phyloP scores from a whole-genome alignment of 1,140 invertebrate species.

The Bombus waltoni region DNA sequence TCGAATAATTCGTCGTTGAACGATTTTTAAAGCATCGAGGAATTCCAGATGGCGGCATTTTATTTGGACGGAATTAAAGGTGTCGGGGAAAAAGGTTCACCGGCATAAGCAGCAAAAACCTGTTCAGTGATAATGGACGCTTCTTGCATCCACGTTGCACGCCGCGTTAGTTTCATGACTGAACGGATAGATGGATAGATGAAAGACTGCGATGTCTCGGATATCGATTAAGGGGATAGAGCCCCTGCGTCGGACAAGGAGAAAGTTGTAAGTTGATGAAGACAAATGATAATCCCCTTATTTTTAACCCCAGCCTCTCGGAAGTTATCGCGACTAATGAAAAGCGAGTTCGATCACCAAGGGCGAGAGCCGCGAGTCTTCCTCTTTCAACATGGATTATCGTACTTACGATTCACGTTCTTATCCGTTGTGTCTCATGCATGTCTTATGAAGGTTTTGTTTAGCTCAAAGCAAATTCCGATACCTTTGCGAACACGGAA shows the following conservation, averaged over 20 bases:
- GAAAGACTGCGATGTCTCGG: slow-evolving; percentile 47
- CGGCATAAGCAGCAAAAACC: slow-evolving; percentile 32
- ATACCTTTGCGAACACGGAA: slow-evolving; percentile 56
- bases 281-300: slow-evolving; percentile 63
- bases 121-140: slow-evolving; percentile 57
- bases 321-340: neutral
- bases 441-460: slow-evolving; percentile 3
- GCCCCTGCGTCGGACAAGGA: slow-evolving; percentile 33
- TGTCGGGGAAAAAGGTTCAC: neutral
- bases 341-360: neutral
- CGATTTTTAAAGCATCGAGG: slow-evolving; percentile 11
- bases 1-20: slow-evolving; percentile 18
- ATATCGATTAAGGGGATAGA: slow-evolving; percentile 58
- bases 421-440: neutral
- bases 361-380: neutral
- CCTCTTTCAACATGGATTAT: no score
- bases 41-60: slow-evolving; percentile 44
- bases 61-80: slow-evolving; percentile 58
- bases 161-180: slow-evolving; percentile 60
- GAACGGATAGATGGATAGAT: slow-evolving; percentile 35
- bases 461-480: neutral
- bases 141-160: slow-evolving; percentile 57
- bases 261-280: slow-evolving; percentile 59
- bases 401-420: neutral
- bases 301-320: slow-evolving; percentile 38